A percentile compares a stretch with the other conserved stretches of the same genome.
These are phyloP conservation scores for Dasypogon diadema DNA, from an alignment of 2,888 invertebrate genomes.

Conservation along the genomic window DNA sequence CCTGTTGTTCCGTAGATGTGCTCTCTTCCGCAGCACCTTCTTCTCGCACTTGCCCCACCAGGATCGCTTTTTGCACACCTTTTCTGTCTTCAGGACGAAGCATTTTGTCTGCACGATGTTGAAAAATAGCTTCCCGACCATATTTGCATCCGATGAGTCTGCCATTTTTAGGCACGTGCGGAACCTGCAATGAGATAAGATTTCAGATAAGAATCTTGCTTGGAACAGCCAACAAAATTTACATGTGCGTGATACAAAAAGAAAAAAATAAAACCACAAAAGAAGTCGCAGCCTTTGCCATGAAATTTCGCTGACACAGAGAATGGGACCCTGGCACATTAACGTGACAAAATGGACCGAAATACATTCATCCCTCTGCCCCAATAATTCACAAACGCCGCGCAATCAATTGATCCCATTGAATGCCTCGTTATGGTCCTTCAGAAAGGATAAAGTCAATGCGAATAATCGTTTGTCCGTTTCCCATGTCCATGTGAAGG, in stretches of 20 bases:
- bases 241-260: slow-evolving; percentile 25
- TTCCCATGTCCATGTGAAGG: slow-evolving; percentile 45
- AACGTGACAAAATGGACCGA: background rate
- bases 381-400: slow-evolving; percentile 36
- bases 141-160: slow-evolving; percentile 85
- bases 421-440: slow-evolving; percentile 53
- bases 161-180: slow-evolving; percentile 92
- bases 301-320: slow-evolving; percentile 39
- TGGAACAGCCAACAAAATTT: slow-evolving; percentile 7
- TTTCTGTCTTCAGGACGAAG: slow-evolving; percentile 84
- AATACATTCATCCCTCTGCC: slow-evolving; percentile 32
- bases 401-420: slow-evolving; percentile 55
- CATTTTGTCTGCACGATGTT: slow-evolving; percentile 95
- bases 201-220: no score
- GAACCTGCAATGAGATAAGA: slow-evolving; percentile 77
- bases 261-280: slow-evolving; percentile 3
- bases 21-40: slow-evolving; percentile 77
- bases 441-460: slow-evolving; percentile 53
- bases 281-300: background rate
- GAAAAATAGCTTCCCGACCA: slow-evolving; percentile 94
- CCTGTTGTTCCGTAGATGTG: slow-evolving; percentile 78
- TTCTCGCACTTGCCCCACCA: slow-evolving; percentile 88
- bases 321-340: slow-evolving; percentile 12
- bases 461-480: slow-evolving; percentile 48
- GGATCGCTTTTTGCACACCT: slow-evolving; percentile 79